These are phyloP conservation scores for Linnaemya tessellans DNA, from an alignment of 2,888 invertebrate species.

Conservation along the genomic window DNA sequence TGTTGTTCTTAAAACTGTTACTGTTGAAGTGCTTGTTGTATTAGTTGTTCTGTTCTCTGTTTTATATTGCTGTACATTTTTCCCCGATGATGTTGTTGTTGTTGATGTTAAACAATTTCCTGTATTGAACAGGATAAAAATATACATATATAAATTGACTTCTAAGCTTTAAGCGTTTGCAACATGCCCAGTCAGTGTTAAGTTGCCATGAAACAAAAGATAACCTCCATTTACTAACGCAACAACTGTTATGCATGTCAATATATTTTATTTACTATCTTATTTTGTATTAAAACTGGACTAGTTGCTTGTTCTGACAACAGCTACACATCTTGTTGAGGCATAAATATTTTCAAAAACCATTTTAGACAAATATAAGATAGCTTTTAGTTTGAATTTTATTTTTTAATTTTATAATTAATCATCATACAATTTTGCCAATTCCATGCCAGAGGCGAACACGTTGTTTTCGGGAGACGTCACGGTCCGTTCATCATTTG, in stretches of 20 bases:
- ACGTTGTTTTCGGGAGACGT: too few species aligned
- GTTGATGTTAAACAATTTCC: slow-evolving; percentile 65
- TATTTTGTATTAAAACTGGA: slow-evolving; percentile 43
- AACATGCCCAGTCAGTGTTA: slow-evolving; percentile 33
- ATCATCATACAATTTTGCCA: too few species aligned
- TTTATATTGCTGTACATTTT: slow-evolving; percentile 11
- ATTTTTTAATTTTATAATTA: slow-evolving; percentile 4
- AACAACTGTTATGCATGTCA: slow-evolving; percentile 37
- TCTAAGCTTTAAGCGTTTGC: slow-evolving; percentile 44
- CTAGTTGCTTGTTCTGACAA: slow-evolving; percentile 32
- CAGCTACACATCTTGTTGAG: slow-evolving; percentile 30
- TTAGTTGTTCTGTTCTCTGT: slow-evolving; percentile 2
- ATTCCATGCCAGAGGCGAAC: too few species aligned
- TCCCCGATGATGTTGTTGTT: slow-evolving; percentile 40
- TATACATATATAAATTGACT: slow-evolving; percentile 48
- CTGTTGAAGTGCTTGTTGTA: slow-evolving; percentile 35
- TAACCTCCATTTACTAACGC: slow-evolving; percentile 20
- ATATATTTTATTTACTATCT: slow-evolving; percentile 35
- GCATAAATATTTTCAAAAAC: neutral
- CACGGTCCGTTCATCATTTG: too few species aligned
- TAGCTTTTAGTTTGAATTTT: too few species aligned
- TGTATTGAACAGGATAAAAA: slow-evolving; percentile 52
- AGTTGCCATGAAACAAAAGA: slow-evolving; percentile 22
- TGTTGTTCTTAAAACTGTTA: slow-evolving; percentile 29
- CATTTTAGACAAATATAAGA: slow-evolving; percentile 6